Evolutionary conservation across 2,888 invertebrate species (phyloP), one percentile per base, ranked within the genome.

Genomic region (Lasioglossum lativentre): DNA sequence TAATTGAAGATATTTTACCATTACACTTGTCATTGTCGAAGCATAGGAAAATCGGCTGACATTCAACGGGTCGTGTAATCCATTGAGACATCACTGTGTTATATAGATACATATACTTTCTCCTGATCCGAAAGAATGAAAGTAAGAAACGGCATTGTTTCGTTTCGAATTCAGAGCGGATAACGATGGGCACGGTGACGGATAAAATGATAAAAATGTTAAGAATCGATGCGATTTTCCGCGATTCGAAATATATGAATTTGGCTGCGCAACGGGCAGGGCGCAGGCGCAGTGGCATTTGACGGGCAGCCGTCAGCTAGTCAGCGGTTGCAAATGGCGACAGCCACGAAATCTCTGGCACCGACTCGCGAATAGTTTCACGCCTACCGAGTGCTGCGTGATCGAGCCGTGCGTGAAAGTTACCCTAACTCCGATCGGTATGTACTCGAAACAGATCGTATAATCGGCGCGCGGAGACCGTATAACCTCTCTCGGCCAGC

Each of bases 301-400:
- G 88, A 89, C 89, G 89, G 88, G 89, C 86, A 87, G 82, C 89
- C 93, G 93, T 91, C 92, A 93, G 90, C 91, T 90, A 93, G 94
- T 94, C 92, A 92, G 91, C 94, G 94, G 94, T 93, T 94, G 94
- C 94, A 94, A 94, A 94, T 94, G 94, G 94, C 94, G 94, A 94
- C 94, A 93, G 93, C 92, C 93, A 93, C 93, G 90, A 93, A 93
- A 92, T 93, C 91, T 91, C 91, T 92, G 93, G 91, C 92, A 94
- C 92, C 92, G 94, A 92, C 91, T 92, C 92, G 93, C 93, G 92
- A 91, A 88, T 93, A 94, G 92, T 93, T 93, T 88, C 87, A 93
- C 92, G 91, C 91, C 89, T 92, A 91, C 88, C 91, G 92, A 92
- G 91, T 89, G 89, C 91, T 91, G 91, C 91, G 92, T 91, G 91